Evolutionary conservation across 2,888 invertebrate species (phyloP), one percentile per base, ranked within the genome.

Genomic region (Tetropium fuscum): DNA sequence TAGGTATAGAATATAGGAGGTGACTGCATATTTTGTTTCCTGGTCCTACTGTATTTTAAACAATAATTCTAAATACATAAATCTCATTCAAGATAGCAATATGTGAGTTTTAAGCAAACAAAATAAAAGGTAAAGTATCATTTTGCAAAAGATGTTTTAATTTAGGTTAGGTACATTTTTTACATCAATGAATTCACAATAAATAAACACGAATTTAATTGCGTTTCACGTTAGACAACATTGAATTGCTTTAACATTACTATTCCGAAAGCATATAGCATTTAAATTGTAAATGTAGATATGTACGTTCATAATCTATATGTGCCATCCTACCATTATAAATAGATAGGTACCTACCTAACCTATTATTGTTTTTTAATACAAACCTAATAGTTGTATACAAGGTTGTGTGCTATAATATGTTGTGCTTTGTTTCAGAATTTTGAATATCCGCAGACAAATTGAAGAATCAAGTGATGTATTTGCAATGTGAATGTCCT

Each of bases 401-500:
- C n/a, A n/a, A n/a, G n/a, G n/a, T n/a, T n/a, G n/a, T n/a, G n/a
- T n/a, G n/a, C n/a, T n/a, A n/a, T n/a, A n/a, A n/a, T n/a, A n/a
- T n/a, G n/a, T n/a, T n/a, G n/a, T n/a, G n/a, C n/a, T 19, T 32
- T 36, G 10, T 58, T 53, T 45, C 40, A 53, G 44, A 36, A 48
- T 54, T 56, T 53, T 49, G 15, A 13, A 22, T 27, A 43, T 47
- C 30, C 27, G 25, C 40, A 47, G 44, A 43, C 34, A 53, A 40
- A 38, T 15, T 27, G 45, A 57, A 59, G 49, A 27, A 40, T 41
- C 61, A 57, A 67, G 77, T 76, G 69, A 77, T 77, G 77, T 76
- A 74, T 76, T 74, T 77, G 58, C 61, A 60, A 76, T 76, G 74
- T 62, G 44, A 41, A 49, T 25, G 32, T 51, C 51, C 59, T 61